Conservation (phyloP, 2,113 vertebrate genomes). For the Archocentrus centrarchus region DNA sequence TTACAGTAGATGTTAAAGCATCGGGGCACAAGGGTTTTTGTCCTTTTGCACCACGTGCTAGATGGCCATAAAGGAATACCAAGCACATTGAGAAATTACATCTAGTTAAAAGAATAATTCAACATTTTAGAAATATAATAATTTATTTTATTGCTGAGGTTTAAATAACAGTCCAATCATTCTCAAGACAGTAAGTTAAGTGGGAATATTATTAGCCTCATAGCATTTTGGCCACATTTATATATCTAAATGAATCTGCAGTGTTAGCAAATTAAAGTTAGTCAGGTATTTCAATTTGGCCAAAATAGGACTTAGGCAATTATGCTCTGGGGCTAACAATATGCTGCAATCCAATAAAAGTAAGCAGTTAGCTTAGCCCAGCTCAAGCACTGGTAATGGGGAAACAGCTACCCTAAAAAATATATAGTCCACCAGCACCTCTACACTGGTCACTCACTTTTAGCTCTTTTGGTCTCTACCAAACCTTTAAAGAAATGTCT, state of each 20-base stretch:
- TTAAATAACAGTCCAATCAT: background rate
- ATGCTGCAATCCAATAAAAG: background rate
- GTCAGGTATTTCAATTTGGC: no score
- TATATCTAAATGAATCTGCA: no score
- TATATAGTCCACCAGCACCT: background rate
- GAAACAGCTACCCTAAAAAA: background rate
- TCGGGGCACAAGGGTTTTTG: slow-evolving; percentile 19
- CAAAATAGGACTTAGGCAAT: no score
- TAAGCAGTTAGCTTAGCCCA: background rate
- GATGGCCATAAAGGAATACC: background rate
- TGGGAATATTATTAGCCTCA: no score
- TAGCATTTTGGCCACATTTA: no score
- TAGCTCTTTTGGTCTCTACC: background rate
- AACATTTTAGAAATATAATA: background rate
- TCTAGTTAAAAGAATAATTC: background rate
- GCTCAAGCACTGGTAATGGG: background rate
- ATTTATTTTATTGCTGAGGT: background rate
- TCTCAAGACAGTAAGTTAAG: background rate
- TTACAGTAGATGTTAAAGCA: slow-evolving; percentile 9
- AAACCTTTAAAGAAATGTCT: background rate
- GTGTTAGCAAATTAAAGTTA: no score
- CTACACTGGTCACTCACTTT: background rate
- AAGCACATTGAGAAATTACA: slow-evolving; percentile 44
- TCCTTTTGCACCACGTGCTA: background rate
- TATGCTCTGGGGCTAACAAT: no score